phyloP scores from a whole-genome alignment of 2,113 vertebrate genomes.

The Mionectes macconnelli region DNA sequence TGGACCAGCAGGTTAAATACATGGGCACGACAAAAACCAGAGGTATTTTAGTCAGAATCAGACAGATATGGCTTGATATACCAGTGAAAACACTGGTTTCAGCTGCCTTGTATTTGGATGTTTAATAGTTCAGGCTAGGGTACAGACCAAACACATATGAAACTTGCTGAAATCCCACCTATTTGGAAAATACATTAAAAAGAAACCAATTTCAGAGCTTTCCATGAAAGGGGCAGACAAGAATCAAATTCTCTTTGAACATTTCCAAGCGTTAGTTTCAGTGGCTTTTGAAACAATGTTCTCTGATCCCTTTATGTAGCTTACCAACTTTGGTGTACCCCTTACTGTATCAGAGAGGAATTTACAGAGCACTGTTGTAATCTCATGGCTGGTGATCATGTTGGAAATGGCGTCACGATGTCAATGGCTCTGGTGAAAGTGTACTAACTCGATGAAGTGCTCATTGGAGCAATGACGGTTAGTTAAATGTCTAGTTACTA shows the following conservation, averaged over 20 bases:
- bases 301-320: background rate
- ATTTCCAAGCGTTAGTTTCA: background rate
- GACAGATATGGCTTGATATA: background rate
- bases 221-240: accelerated
- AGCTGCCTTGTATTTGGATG: background rate
- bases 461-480: background rate
- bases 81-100: background rate
- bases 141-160: background rate
- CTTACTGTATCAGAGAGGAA: background rate
- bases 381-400: background rate
- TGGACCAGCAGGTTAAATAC: background rate
- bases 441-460: background rate
- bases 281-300: background rate
- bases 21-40: background rate
- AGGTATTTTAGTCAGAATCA: background rate
- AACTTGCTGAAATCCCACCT: background rate
- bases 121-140: background rate
- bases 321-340: background rate
- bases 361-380: background rate
- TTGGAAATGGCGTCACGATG: background rate
- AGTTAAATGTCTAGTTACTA: background rate
- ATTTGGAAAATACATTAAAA: background rate
- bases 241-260: background rate
- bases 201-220: background rate
- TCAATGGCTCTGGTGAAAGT: background rate